Conservation (phyloP, 2,113 vertebrate genomes). For the Promerops cafer region DNA sequence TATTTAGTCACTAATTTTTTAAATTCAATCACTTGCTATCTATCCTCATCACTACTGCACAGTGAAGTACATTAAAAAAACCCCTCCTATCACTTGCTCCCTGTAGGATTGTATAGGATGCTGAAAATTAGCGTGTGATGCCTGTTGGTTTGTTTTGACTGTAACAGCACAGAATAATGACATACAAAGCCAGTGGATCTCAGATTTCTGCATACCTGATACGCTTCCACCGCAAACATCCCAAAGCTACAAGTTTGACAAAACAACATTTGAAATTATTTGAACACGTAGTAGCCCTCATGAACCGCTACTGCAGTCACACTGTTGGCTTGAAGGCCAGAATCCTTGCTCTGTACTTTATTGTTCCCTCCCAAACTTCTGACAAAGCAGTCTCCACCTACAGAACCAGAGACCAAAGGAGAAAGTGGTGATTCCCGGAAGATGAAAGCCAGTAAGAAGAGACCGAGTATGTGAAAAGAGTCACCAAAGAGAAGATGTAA, state of each 20-base stretch:
- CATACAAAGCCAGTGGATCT: neutral
- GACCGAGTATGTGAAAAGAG: neutral
- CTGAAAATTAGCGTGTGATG: neutral
- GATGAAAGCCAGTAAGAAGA: neutral
- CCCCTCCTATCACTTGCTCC: neutral
- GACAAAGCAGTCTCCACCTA: neutral
- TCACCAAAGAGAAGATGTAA: neutral
- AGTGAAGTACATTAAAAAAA: neutral
- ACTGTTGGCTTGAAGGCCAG: neutral
- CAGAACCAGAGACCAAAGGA: neutral
- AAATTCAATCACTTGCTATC: neutral
- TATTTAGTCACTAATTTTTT: neutral
- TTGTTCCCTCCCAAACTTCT: neutral
- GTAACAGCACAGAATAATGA: neutral
- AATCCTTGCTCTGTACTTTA: neutral
- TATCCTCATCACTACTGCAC: neutral
- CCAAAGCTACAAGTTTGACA: neutral
- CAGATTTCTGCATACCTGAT: neutral
- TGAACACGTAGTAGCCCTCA: accelerated
- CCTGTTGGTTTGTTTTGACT: neutral
- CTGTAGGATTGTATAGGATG: neutral
- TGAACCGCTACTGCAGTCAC: neutral
- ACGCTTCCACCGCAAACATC: neutral
- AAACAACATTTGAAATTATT: neutral
- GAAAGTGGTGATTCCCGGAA: neutral